Conservation (phyloP, 2,888 invertebrate genomes). For the Notodonta ziczac region DNA sequence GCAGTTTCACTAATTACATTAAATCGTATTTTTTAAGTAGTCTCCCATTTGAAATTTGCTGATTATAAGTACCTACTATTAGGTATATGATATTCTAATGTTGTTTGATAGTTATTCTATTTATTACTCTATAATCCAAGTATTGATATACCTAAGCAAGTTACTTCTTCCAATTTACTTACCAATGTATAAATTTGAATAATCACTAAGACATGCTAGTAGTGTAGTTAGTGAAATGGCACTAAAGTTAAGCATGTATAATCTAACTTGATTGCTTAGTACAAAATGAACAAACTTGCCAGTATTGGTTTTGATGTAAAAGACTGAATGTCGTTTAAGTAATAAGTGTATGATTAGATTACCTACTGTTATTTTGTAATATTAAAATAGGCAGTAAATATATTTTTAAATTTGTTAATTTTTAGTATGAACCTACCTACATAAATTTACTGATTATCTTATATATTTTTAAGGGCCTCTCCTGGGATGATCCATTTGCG, state of each 20-base stretch:
- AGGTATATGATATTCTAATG: neutral
- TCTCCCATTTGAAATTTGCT: neutral
- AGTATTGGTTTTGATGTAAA: conserved; percentile 83
- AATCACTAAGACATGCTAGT: conserved; percentile 1
- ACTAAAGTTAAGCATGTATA: conserved; percentile 59
- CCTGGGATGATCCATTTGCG: no score
- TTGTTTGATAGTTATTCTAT: neutral
- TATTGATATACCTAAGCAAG: neutral
- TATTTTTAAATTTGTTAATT: conserved; percentile 41
- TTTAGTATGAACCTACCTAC: neutral
- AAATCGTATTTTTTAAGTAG: conserved; percentile 10
- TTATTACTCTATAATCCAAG: neutral
- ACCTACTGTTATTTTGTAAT: conserved; percentile 68
- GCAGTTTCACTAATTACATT: conserved; percentile 73
- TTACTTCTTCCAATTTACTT: neutral
- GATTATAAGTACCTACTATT: neutral
- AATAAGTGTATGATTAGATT: conserved; percentile 50
- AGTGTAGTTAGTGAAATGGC: conserved; percentile 73
- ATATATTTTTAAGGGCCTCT: no score
- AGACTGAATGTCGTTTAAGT: conserved; percentile 82
- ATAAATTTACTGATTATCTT: neutral
- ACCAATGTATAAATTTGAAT: conserved; percentile 9
- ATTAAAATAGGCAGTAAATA: conserved; percentile 57
- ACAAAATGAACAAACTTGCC: conserved; percentile 84
- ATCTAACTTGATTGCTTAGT: conserved; percentile 75